Evolutionary conservation across 2,113 vertebrate genomes (phyloP).

Genomic region (Neotoma lepida): DNA sequence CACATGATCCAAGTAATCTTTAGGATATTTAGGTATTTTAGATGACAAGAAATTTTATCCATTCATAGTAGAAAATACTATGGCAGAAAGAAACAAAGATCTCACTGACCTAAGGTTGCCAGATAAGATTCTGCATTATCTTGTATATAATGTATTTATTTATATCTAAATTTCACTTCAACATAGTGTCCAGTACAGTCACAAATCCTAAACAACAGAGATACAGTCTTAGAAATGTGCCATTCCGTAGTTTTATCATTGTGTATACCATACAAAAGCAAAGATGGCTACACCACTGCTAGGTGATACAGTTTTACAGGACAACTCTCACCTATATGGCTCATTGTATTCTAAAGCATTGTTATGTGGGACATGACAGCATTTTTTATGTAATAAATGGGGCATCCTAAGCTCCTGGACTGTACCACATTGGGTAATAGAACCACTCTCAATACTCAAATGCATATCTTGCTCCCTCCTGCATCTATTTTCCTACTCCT

Average conservation of each 20-base stretch:
- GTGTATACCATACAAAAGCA: not conserved
- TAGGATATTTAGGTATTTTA: not conserved
- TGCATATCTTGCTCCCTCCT: conserved; percentile 54
- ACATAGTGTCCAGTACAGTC: not conserved
- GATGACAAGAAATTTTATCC: conserved; percentile 2
- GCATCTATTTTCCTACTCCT: not conserved
- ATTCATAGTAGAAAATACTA: not conserved
- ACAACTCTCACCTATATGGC: not conserved
- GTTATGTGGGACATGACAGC: not conserved
- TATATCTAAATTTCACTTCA: conserved; percentile 29
- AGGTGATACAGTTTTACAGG: not conserved
- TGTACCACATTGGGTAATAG: not conserved
- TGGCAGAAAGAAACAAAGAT: conserved; percentile 14
- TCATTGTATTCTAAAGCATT: not conserved
- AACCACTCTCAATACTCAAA: not conserved
- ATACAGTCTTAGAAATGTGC: not conserved
- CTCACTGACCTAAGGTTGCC: not conserved
- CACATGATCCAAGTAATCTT: conserved; percentile 1
- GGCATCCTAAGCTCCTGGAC: not conserved
- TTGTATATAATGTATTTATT: not conserved
- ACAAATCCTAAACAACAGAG: not conserved
- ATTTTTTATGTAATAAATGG: conserved; percentile 16
- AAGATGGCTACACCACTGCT: not conserved
- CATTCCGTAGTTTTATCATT: not conserved
- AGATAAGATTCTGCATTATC: not conserved